Percentiles rank a stretch among this genome's conserved stretches.
Conservation (phyloP, 1,140 invertebrate species). For the Marisa cornuarietis region DNA sequence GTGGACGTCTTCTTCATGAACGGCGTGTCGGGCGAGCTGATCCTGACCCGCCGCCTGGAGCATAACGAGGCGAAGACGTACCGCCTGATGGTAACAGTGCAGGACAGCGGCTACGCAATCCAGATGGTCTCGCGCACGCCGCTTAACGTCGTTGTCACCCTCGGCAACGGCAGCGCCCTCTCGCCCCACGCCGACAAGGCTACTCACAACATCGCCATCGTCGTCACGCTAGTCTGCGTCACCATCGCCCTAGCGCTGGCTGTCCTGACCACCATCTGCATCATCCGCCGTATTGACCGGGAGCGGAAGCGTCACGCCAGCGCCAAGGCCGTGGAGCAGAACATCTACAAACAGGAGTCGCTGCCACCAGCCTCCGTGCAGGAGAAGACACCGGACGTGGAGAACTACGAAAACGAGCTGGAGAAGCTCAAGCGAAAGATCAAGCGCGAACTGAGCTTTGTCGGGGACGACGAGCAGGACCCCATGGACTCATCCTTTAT, state of each 20-base stretch:
- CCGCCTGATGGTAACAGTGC: constrained; percentile 42
- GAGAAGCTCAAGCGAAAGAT: constrained; percentile 49
- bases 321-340: constrained; percentile 45
- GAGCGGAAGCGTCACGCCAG: constrained; percentile 40
- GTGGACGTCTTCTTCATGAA: constrained; percentile 51
- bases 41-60: constrained; percentile 43
- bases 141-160: constrained; percentile 44
- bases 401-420: constrained; percentile 41
- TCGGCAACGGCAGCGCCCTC: constrained; percentile 35
- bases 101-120: constrained; percentile 40
- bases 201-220: constrained; percentile 51
- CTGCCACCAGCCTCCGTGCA: constrained; percentile 2
- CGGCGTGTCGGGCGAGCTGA: constrained; percentile 42
- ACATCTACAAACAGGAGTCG: constrained; percentile 35
- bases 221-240: constrained; percentile 52
- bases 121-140: constrained; percentile 39
- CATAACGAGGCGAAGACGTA: constrained; percentile 46
- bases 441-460: constrained; percentile 59
- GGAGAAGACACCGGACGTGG: constrained; percentile 20
- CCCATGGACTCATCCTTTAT: constrained; percentile 42
- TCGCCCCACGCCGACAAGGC: constrained; percentile 30
- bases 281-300: constrained; percentile 50
- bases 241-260: constrained; percentile 51
- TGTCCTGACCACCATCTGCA: constrained; percentile 53
- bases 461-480: constrained; percentile 43